Evolutionary conservation across 2,888 invertebrate genomes (phyloP), one percentile per base, ranked within the genome.

Genomic region (Chalcis sispes): DNA sequence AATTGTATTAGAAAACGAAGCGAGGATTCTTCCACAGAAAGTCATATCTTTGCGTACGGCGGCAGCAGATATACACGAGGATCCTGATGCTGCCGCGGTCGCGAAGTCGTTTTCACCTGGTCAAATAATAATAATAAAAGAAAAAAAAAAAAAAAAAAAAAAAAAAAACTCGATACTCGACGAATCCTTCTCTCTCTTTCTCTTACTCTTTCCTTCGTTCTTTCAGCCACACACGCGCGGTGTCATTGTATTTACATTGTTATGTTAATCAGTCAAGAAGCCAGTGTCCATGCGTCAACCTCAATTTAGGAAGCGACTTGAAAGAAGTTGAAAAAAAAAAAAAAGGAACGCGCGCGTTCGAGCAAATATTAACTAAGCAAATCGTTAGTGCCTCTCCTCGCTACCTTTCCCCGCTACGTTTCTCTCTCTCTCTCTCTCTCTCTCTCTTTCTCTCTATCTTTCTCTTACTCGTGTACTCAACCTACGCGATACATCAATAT

Each of bases 91-190:
- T 82, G 82, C 80, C 85, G n/a, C n/a, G n/a, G n/a, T n/a, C n/a
- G n/a, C n/a, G n/a, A n/a, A n/a, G n/a, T n/a, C n/a, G 84, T 88
- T 87, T 88, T 87, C 87, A 88, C 87, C 88, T 88, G 87, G 83
- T 84, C 86, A 88, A 88, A 88, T 85, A 88, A 81, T 80, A 81
- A 79, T n/a, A n/a, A n/a, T n/a, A n/a, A n/a, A 79, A 32, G 32
- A 32, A 42, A 42, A 42, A 42, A 42, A n/a, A n/a, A n/a, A n/a
- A n/a, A n/a, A n/a, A n/a, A n/a, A n/a, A n/a, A n/a, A n/a, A n/a
- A n/a, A n/a, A n/a, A n/a, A n/a, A n/a, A n/a, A n/a, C n/a, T n/a
- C n/a, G n/a, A n/a, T n/a, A n/a, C n/a, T n/a, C n/a, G n/a, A n/a
- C n/a, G n/a, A n/a, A n/a, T n/a, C n/a, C n/a, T n/a, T n/a, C n/a